Base-by-base conservation (phyloP, 2,113 vertebrate genomes). In the Mixornis gularis region DNA sequence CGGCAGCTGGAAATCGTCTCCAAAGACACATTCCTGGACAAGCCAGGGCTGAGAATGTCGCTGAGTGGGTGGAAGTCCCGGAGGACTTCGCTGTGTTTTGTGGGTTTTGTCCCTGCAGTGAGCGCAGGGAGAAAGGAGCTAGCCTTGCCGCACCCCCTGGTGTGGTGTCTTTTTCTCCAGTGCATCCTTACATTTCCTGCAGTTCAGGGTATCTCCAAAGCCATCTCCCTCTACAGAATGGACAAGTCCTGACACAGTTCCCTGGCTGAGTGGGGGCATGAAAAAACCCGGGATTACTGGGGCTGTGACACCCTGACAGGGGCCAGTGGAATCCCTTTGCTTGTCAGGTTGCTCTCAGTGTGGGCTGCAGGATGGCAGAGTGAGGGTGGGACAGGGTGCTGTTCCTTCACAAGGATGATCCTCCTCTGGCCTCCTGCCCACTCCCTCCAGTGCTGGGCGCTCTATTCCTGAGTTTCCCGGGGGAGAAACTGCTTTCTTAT, bases 361-460 rank as follows among this genome's bases (percentile, higher is more conserved):
- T 55, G 70, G 30, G 36, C 55, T 66, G 41, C 3, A 7, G 36
- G 41, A 17, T 30, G 64, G 40, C 32, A 53, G 43, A 51, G 21
- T 12, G 29, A 64, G 12, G 0, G 3, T 0, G 0, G 22, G 20
- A 49, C 2, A 8, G 29, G 13, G 79, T 76, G 29, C 27, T 77
- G 40, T 34, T 73, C 10, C 32, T 34, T 2, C 5, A 14, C 1
- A 1, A 34, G 34, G 16, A 7, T 32, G 34, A 36, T 62, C 38
- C 29, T 73, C 78, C 9, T 13, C 7, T 0, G 0, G 38, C 17
- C 18, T 91, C 25, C 22, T 79, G 70, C 25, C 24, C 7, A 1
- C 12, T 79, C 24, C 63, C 36, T 11, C 34, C 26, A 25, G 20
- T 14, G 8, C n/a, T 53, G 40, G 30, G 46, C 19, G 22, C 32